These are phyloP conservation scores for Trichogramma dendrolimi DNA, from an alignment of 2,888 invertebrate species.

Conservation along the genomic window DNA sequence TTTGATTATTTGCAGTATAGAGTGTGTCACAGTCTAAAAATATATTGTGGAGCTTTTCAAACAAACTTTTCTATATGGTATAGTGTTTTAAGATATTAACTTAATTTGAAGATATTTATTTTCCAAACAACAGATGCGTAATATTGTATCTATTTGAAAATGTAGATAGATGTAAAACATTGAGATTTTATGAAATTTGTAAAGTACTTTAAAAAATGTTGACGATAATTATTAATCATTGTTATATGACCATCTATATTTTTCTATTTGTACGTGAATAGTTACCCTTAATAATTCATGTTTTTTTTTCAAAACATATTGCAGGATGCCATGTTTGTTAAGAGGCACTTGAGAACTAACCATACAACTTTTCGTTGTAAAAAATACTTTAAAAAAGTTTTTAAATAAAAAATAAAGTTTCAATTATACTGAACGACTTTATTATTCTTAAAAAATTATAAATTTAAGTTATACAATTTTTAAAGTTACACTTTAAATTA, in stretches of 20 bases:
- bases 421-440: slow-evolving; percentile 2
- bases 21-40: background rate
- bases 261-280: too few relatives aligned
- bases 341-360: slow-evolving; percentile 2
- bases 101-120: too few relatives aligned
- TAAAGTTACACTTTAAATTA: background rate
- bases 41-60: background rate
- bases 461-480: background rate
- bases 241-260: too few relatives aligned
- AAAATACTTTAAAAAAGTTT: slow-evolving; percentile 17
- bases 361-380: background rate
- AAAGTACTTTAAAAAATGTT: too few relatives aligned
- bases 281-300: too few relatives aligned
- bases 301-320: slow-evolving; percentile 5
- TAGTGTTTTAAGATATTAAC: too few relatives aligned
- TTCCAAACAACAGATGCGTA: too few relatives aligned
- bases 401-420: slow-evolving; percentile 10
- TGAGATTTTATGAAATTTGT: too few relatives aligned
- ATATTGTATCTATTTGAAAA: too few relatives aligned
- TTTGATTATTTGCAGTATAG: background rate
- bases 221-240: too few relatives aligned
- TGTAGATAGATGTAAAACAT: too few relatives aligned
- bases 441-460: background rate
- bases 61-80: too few relatives aligned
- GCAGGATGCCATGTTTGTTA: slow-evolving; percentile 10